These are phyloP conservation scores for Paraplagusia blochii DNA, from an alignment of 2,113 vertebrate species.

Conservation along the genomic window DNA sequence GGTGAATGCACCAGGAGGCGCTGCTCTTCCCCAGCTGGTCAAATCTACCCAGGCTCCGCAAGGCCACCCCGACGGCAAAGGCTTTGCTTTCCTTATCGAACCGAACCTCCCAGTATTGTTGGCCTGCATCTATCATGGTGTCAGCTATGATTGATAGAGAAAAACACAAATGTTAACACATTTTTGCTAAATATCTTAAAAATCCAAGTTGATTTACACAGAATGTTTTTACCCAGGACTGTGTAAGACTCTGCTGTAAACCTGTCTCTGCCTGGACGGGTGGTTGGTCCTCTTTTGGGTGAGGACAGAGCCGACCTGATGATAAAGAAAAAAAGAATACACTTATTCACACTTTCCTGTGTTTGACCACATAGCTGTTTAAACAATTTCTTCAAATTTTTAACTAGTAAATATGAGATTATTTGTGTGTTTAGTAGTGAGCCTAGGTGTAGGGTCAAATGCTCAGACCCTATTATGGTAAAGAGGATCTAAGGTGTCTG, in stretches of 20 bases:
- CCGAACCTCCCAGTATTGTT: slow-evolving; percentile 93
- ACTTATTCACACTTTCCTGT: neutral
- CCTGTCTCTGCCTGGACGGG: slow-evolving; percentile 84
- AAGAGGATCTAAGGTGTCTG: no score
- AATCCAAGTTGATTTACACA: no score
- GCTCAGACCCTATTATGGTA: no score
- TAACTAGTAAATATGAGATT: no score
- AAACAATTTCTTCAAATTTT: no score
- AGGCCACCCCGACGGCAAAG: slow-evolving; percentile 85
- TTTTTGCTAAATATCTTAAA: no score
- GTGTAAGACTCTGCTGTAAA: slow-evolving; percentile 97
- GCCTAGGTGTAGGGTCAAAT: no score
- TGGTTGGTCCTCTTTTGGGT: slow-evolving; percentile 84
- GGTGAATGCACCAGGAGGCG: slow-evolving; percentile 92
- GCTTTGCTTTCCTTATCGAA: slow-evolving; percentile 94
- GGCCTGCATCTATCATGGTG: slow-evolving; percentile 84
- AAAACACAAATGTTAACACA: no score
- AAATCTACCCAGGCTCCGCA: slow-evolving; percentile 89
- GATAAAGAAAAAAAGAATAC: neutral
- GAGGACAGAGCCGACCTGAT: slow-evolving; percentile 84
- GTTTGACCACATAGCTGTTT: neutral
- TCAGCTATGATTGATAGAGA: slow-evolving; percentile 69
- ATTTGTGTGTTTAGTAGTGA: no score
- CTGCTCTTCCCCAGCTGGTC: slow-evolving; percentile 91
- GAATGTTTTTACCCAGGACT: slow-evolving; percentile 83